Evolutionary conservation across 2,113 vertebrate genomes (phyloP), one percentile per base, ranked within the genome.

Genomic region (Catagonus wagneri): DNA sequence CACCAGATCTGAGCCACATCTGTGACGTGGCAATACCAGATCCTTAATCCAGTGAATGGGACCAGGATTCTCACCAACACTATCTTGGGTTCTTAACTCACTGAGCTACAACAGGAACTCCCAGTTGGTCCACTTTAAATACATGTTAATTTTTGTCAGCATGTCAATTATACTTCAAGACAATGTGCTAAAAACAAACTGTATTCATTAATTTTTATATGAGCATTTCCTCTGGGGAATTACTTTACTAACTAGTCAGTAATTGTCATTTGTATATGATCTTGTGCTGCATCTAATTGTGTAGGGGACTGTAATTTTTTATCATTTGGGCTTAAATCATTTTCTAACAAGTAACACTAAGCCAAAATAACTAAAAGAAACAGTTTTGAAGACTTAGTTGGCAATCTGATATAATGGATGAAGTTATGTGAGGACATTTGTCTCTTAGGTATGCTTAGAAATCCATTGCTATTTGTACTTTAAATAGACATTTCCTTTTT

Each of bases 121-220:
- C 44, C 44, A 44, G 44, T 44, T 44, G 44, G 44, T 13, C 29
- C 8, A 54, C 12, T 32, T 60, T 60, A 65, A 92, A 4, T 68
- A 50, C 6, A 2, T 39, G 14, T 25, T 44, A 52, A 23, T 76
- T 83, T 78, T 50, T 87, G 29, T 52, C 39, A 68, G 6, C 54
- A 36, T 15, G 29, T 74, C 6, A 61, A 60, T 58, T 89, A n/a
- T 66, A 63, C 9, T 65, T 90, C 23, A 86, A 27, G 80, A 79
- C 1, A 68, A 92, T 85, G 32, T 94, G 14, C n/a, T 78, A 50
- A 83, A 78, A 63, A 29, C 25, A 15, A 65, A 50, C 87, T 66
- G 20, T 29, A 12, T 78, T 90, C 11, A 15, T 79, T 83, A 14
- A 44, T n/a, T 88, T 63, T 96, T 44, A 94, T 84, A 69, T 85